Percentiles rank a stretch among this genome's conserved stretches.
Conservation (phyloP, 1,140 invertebrate genomes). For the Pollicipes pollicipes region DNA sequence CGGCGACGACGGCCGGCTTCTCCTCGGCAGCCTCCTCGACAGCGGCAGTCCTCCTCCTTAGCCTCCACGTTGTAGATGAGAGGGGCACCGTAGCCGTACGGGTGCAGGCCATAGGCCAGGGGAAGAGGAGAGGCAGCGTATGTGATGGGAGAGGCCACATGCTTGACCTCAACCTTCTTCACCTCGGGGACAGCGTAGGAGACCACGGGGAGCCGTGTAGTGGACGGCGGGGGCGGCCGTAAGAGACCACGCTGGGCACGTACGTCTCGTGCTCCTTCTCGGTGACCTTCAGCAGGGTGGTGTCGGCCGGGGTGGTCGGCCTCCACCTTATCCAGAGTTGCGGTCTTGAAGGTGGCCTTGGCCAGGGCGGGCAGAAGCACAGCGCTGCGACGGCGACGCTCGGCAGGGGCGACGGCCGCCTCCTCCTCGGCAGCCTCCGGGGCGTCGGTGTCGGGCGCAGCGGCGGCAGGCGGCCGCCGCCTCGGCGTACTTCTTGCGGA, state of each 20-base stretch:
- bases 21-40: background rate
- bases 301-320: background rate
- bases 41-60: background rate
- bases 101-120: background rate
- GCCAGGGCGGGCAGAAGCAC: background rate
- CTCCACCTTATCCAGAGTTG: background rate
- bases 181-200: background rate
- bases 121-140: background rate
- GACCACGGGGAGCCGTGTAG: background rate
- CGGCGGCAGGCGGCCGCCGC: conserved; percentile 17
- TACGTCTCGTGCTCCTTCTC: conserved; percentile 1
- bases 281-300: background rate
- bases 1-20: background rate
- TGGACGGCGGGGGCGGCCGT: background rate
- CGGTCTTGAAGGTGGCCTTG: background rate
- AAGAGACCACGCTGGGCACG: background rate
- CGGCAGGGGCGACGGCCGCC: background rate
- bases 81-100: background rate
- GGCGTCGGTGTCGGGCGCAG: conserved; percentile 13
- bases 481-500: conserved; percentile 13
- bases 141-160: background rate
- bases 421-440: conserved; percentile 10
- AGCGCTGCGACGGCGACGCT: conserved; percentile 2
- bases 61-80: background rate
- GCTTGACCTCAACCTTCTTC: background rate